Base-by-base conservation (phyloP, 2,113 vertebrate genomes). In the Connochaetes taurinus region DNA sequence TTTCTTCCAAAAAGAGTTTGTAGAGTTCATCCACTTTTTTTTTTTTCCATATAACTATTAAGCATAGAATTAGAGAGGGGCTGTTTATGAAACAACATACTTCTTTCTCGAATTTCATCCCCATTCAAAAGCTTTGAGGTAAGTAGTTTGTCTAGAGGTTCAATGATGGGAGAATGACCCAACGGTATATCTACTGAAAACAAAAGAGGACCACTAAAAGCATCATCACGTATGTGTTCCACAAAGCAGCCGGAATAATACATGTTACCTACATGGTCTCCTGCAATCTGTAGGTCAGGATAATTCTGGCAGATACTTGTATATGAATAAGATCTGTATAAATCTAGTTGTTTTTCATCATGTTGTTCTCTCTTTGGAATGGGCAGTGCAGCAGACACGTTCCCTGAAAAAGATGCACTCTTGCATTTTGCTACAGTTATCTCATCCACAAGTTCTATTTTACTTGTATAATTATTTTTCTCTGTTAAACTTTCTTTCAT, bases 21-120 rank as follows among this genome's bases (percentile, higher is more conserved):
- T 99, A 99, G n/a, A 99, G 98, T 98, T 99, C 99, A 15, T 99
- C 98, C 64, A 99, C 98, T 97, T 99, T 99, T 45, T 97, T 99
- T 99, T 45, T 99, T 71, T 99, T 2, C 99, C 98, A 99, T 98
- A 64, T 99, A 99, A 16, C 98, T 99, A 53, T 99, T 99, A 95
- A 99, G 99, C 50, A 98, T 7, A 0, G 99, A 99, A 98, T 99
- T 99, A 17, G 99, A 99, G 74, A 99, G 98, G 1, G 99, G 99
- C 97, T 99, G 99, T 78, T 99, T 93, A 6, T 97, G 98, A 80
- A 98, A 86, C 36, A 96, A 3, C 7, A 98, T 98, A 45, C 99
- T 99, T 97, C 89, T 98, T 84, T 99, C 99, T 97, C 98, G 99
- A 27, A 96, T 98, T 45, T 98, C 99, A 12, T 98, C 98, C n/a